Evolutionary conservation across 2,113 vertebrate genomes (phyloP).

Genomic region (Chlorodrepanis virens): DNA sequence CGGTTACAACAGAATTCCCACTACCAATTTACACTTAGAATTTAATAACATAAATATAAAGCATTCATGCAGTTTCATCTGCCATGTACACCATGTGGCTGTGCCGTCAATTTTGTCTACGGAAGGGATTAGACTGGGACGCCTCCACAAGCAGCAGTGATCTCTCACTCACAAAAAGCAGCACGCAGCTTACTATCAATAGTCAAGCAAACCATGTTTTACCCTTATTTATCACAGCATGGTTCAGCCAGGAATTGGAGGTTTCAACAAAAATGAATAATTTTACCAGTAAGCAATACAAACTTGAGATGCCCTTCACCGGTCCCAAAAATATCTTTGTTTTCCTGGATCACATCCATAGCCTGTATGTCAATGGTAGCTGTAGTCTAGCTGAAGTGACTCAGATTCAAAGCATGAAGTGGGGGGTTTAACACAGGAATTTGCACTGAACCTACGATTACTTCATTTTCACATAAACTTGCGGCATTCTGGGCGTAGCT

Average conservation of each 20-base stretch:
- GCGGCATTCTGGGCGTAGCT: neutral
- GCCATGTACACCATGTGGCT: neutral
- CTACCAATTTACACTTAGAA: neutral
- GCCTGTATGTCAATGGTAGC: neutral
- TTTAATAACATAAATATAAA: neutral
- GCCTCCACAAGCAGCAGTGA: slow-evolving; percentile 14
- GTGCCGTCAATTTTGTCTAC: neutral
- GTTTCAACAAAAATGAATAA: slow-evolving; percentile 28
- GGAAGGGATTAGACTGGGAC: neutral
- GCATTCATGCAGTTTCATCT: neutral
- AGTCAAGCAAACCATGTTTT: neutral
- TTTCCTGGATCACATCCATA: slow-evolving; percentile 25
- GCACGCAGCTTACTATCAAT: slow-evolving; percentile 23
- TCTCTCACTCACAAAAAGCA: neutral
- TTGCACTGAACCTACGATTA: neutral
- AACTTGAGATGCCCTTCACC: slow-evolving; percentile 19
- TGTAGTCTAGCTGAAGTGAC: neutral
- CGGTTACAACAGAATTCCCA: neutral
- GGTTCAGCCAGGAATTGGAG: neutral
- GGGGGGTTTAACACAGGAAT: neutral
- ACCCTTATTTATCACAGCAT: neutral
- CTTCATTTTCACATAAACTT: slow-evolving; percentile 4
- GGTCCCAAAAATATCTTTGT: slow-evolving; percentile 43
- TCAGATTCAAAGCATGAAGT: neutral
- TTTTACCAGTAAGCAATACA: slow-evolving; percentile 23